These are phyloP conservation scores for Cyanoderma ruficeps DNA, from an alignment of 2,113 vertebrate genomes.

Conservation along the genomic window DNA sequence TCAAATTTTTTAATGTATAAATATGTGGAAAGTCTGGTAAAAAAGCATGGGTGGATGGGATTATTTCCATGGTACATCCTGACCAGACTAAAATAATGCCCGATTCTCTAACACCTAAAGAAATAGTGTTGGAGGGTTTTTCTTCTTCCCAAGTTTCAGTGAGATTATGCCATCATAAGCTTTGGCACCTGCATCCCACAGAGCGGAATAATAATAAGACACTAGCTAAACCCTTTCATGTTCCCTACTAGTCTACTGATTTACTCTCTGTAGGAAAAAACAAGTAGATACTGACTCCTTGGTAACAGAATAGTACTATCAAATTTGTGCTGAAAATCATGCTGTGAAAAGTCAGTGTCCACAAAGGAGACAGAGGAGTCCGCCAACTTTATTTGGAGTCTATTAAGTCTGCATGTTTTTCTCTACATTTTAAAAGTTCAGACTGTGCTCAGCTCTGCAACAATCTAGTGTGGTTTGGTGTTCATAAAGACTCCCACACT, in stretches of 20 bases:
- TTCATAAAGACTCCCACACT: background rate
- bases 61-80: background rate
- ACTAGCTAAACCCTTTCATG: background rate
- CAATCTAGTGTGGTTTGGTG: background rate
- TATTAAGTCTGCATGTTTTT: background rate
- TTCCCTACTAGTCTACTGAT: fast-evolving
- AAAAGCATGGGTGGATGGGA: background rate
- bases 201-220: background rate
- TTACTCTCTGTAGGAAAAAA: background rate
- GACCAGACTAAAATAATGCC: background rate
- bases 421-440: background rate
- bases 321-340: background rate
- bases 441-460: background rate
- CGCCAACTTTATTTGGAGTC: background rate
- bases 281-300: background rate
- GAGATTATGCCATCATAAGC: background rate
- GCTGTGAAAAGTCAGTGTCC: background rate
- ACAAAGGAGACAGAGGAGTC: background rate
- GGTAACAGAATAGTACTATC: background rate
- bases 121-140: background rate
- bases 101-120: background rate
- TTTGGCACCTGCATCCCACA: background rate
- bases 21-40: background rate
- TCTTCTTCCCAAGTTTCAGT: background rate
- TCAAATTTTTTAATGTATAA: background rate